Base-by-base conservation (phyloP, 2,113 vertebrate genomes). In the Lepidothrix coronata region DNA sequence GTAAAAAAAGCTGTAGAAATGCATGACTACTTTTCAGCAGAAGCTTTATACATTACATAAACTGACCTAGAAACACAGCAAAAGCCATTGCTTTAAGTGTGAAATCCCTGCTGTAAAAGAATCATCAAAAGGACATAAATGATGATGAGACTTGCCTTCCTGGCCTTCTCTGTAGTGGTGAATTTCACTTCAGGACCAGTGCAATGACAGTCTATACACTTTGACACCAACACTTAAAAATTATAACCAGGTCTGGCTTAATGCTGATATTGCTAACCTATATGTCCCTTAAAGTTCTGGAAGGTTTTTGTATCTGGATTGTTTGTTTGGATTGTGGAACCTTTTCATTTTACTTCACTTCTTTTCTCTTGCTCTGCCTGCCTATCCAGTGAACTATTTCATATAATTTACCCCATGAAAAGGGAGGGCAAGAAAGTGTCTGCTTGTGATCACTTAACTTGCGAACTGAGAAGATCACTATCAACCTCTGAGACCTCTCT, bases 21-120 rank as follows among this genome's bases (percentile, higher is more conserved):
- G 37, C 21, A 84, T 54, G 15, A 63, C 21, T 35, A 33, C 25
- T 51, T n/a, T 62, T 67, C 76, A 90, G 73, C 44, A 70, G 57
- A 95, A 91, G 90, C 15, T 79, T 85, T 85, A 35, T 44, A 23
- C 41, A 74, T 80, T 85, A 81, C 21, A 43, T 88, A 94, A 97
- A 92, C 46, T 85, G 51, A 93, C 66, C 70, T 72, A 88, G 59
- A 91, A 95, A 95, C 14, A 88, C 21, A 81, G 88, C 68, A 81
- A 77, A 67, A 85, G 5, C 5, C 8, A 67, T 41, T 91, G 73
- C 30, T 91, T 91, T 57, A 76, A 67, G 8, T 46, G 35, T 72
- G 2, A 22, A 76, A 63, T 52, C 35, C 20, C 48, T 57, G 33
- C 11, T 67, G 12, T 58, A 49, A 65, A 87, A 92, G 10, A 39